Base-by-base conservation (phyloP, 1,140 invertebrate species). In the Drosophila ironensis region DNA sequence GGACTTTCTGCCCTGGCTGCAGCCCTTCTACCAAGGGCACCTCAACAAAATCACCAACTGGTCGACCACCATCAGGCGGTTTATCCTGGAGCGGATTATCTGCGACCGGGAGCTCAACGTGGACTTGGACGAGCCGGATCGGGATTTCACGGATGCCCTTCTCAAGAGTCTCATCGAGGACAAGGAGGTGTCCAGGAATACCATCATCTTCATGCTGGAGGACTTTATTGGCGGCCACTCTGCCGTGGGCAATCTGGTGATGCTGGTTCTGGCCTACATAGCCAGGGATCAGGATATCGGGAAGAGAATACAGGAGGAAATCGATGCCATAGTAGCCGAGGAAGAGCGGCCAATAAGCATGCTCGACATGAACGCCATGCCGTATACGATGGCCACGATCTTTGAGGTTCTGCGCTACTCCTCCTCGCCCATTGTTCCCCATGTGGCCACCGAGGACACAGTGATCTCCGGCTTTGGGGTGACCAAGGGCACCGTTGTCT, bases 401-500 rank as follows among this genome's bases (percentile, higher is more conserved):
- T 91, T 94, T 52, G 97, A 98, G 91, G 93, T 94, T 0, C 91
- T 97, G 0, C 90, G 97, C 33, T 91, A 95, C 45, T 94, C 95
- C 0, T 94, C 95, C 0, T 97, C 96, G 0, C 96, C 96, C 0
- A 97, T 98, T 48, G 96, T 98, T 0, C 97, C 97, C 0, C 97
- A 98, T 81, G 95, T 97, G 0, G 95, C 96, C 0, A 96, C 93
- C 4, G 93, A 94, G 67, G 93, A 96, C 64, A 94, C 94, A 0
- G 91, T 92, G 1, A 93, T 98, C 22, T 92, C 92, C 35, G 96
- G 95, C n/a, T 97, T 93, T 81, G 91, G 92, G 16, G 93, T 98
- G 0, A 92, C 94, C 33, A 95, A 95, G 77, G 95, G 95, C 17
- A 96, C 96, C 0, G 92, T 97, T 20, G 93, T 98, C 0, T 96